These are phyloP conservation scores for Cryptops parisi DNA, from an alignment of 2,888 invertebrate genomes.

Conservation along the genomic window DNA sequence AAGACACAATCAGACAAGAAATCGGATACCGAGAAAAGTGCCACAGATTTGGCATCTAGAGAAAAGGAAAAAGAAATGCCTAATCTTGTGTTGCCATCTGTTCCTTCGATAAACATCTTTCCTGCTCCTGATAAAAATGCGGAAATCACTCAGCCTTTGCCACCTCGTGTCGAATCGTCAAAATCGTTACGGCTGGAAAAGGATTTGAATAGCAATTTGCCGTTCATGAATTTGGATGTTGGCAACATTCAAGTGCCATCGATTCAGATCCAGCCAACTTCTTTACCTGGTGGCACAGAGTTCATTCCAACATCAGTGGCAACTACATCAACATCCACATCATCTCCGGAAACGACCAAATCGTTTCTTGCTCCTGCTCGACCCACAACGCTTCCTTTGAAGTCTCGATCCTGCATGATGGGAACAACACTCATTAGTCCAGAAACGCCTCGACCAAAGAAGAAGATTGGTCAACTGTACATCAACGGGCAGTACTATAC, in stretches of 20 bases:
- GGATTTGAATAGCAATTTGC: not conserved
- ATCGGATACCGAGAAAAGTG: not conserved
- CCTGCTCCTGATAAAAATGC: not conserved
- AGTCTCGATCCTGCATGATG: conserved; percentile 38
- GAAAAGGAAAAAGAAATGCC: not conserved
- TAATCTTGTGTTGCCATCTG: not conserved
- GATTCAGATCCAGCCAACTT: not conserved
- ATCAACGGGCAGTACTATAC: conserved; percentile 70
- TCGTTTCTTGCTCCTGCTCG: conserved; percentile 48
- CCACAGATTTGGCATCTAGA: not conserved
- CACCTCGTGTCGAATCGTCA: not conserved
- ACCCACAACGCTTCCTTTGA: conserved; percentile 66
- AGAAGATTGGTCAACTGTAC: conserved; percentile 75
- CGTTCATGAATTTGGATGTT: not conserved
- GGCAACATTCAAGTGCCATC: not conserved
- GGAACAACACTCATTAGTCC: conserved; percentile 53
- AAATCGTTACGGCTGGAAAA: not conserved
- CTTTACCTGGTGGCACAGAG: not conserved
- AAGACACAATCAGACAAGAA: not conserved
- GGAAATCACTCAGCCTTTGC: not conserved
- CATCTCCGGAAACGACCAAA: conserved; percentile 21
- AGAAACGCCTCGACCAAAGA: conserved; percentile 77
- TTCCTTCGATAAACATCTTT: not conserved
- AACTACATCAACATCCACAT: conserved; percentile 11
- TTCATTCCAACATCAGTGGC: conserved; percentile 5